phyloP scores from a whole-genome alignment of 2,888 invertebrate species.

The Mystacides longicornis region DNA sequence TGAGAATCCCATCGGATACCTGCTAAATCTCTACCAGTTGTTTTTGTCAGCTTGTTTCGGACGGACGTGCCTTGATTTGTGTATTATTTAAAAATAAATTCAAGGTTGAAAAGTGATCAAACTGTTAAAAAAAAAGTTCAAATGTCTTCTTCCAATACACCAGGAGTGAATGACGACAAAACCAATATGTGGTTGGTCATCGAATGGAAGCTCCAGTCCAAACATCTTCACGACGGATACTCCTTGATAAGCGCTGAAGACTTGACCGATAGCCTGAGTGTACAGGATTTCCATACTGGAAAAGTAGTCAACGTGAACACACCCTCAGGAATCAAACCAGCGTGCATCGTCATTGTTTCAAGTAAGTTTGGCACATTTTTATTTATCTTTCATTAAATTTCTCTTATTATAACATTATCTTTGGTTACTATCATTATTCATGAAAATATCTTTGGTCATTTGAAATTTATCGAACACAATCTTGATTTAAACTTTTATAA shows the following conservation, averaged over 20 bases:
- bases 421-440: no score
- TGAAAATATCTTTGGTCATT: no score
- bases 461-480: no score
- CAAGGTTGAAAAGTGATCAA: no score
- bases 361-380: conserved; percentile 19
- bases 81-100: no score
- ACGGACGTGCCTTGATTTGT: no score
- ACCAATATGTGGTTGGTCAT: conserved; percentile 22
- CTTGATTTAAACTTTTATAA: no score
- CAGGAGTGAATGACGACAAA: conserved; percentile 10
- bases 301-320: conserved; percentile 22
- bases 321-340: conserved; percentile 15
- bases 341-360: conserved; percentile 25
- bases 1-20: no score
- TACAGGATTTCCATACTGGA: conserved; percentile 24
- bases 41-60: no score
- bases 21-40: no score
- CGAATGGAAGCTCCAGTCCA: conserved; percentile 19
- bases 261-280: conserved; percentile 11
- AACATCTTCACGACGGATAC: conserved; percentile 14
- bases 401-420: not conserved
- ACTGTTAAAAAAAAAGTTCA: no score
- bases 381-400: not conserved
- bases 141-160: no score
- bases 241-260: conserved; percentile 17